Conservation (phyloP, 2,888 invertebrate species). For the Lepidocyrtinus sp. region DNA sequence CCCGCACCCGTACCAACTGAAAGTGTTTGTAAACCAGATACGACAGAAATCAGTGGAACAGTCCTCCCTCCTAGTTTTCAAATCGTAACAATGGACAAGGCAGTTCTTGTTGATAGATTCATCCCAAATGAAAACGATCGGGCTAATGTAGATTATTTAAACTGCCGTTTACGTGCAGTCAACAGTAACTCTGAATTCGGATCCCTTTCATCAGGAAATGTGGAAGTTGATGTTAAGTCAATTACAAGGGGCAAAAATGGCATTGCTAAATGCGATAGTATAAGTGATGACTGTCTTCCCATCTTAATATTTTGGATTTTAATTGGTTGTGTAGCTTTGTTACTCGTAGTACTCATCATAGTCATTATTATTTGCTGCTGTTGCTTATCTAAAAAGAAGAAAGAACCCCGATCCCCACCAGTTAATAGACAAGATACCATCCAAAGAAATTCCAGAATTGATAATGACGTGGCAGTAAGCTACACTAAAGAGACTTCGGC, state of each 20-base stretch:
- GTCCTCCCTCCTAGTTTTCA: conserved; percentile 2
- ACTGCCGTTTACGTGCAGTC: conserved; percentile 14
- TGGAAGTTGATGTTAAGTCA: conserved; percentile 24
- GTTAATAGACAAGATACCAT: neutral
- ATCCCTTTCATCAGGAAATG: neutral
- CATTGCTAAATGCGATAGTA: neutral
- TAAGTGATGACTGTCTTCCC: conserved; percentile 59
- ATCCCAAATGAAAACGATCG: neutral
- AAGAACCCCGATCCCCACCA: neutral
- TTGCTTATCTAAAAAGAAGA: conserved; percentile 21
- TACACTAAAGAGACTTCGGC: neutral
- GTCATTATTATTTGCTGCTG: conserved; percentile 35
- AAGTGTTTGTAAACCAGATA: neutral
- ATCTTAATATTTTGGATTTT: conserved; percentile 57
- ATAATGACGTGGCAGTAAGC: neutral
- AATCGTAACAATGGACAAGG: conserved; percentile 37
- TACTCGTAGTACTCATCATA: conserved; percentile 44
- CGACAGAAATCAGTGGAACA: neutral
- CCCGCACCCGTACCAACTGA: neutral
- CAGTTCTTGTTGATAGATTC: conserved; percentile 18
- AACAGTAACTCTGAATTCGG: conserved; percentile 5
- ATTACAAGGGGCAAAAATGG: neutral
- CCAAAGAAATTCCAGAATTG: neutral
- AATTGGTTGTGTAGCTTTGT: conserved; percentile 46
- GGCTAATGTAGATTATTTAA: neutral